Percentiles rank a stretch among this genome's conserved stretches.
These are phyloP conservation scores for Monopis laevigella DNA, from an alignment of 2,888 invertebrate genomes.

Conservation along the genomic window DNA sequence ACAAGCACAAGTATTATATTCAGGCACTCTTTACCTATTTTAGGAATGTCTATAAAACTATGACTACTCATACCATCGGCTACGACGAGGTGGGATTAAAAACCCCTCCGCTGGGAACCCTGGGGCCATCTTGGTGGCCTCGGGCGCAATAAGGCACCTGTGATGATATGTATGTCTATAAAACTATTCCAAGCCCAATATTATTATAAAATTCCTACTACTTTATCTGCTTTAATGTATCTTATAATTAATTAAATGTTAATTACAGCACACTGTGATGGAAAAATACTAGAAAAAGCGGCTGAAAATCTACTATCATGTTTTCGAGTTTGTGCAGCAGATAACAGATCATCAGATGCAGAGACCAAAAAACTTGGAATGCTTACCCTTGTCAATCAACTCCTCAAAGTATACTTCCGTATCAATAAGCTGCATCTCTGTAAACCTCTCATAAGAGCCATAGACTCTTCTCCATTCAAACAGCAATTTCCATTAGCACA, in stretches of 20 bases:
- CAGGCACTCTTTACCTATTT: too few relatives aligned
- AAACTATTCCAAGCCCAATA: too few relatives aligned
- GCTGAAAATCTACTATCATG: slow-evolving; percentile 93
- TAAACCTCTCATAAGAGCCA: slow-evolving; percentile 95
- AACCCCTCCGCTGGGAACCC: too few relatives aligned
- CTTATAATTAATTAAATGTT: not conserved
- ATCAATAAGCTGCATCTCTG: slow-evolving; percentile 90
- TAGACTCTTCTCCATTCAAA: slow-evolving; percentile 91
- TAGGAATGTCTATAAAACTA: too few relatives aligned
- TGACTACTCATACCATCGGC: too few relatives aligned
- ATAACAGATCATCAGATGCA: slow-evolving; percentile 88
- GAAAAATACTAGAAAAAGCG: slow-evolving; percentile 88
- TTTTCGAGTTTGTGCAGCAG: slow-evolving; percentile 94
- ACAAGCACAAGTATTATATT: too few relatives aligned
- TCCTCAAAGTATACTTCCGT: slow-evolving; percentile 93
- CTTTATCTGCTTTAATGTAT: not conserved
- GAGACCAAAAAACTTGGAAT: slow-evolving; percentile 97
- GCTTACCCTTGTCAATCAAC: slow-evolving; percentile 95
- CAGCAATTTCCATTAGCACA: slow-evolving; percentile 92
- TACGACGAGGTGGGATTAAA: too few relatives aligned
- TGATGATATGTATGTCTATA: too few relatives aligned
- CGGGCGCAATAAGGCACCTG: too few relatives aligned
- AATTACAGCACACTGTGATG: slow-evolving; percentile 54
- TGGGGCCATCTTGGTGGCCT: too few relatives aligned
- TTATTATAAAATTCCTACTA: not conserved